phyloP scores from a whole-genome alignment of 2,797 vertebrate genomes.

The Chelmon rostratus region DNA sequence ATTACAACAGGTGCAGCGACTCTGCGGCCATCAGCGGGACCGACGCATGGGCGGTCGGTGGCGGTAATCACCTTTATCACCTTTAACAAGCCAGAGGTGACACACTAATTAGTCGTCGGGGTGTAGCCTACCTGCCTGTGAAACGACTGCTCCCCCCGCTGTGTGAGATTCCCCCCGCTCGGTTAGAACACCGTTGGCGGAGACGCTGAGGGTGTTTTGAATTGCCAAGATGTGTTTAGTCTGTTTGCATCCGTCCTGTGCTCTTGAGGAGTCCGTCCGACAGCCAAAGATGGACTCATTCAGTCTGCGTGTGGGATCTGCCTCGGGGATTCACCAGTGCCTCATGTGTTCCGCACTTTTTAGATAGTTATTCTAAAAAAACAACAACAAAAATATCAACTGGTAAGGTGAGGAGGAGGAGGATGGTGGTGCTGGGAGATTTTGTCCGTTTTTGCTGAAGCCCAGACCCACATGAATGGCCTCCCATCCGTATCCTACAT shows the following conservation, averaged over 20 bases:
- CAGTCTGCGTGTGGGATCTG: conserved; percentile 69
- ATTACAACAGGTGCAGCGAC: conserved; percentile 80
- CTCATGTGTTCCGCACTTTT: conserved; percentile 71
- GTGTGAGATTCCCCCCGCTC: conserved; percentile 61
- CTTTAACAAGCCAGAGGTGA: conserved; percentile 50
- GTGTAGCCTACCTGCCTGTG: conserved; percentile 67
- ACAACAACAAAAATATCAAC: too few relatives aligned
- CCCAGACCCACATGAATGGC: conserved; percentile 59
- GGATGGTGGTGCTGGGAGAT: conserved; percentile 28
- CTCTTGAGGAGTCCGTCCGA: conserved; percentile 69
- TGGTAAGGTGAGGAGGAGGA: conserved; percentile 61
- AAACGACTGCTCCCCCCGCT: conserved; percentile 48
- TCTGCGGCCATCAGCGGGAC: conserved; percentile 50
- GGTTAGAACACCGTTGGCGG: conserved; percentile 53
- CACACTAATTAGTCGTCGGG: conserved; percentile 20
- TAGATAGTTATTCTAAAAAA: conserved; percentile 44
- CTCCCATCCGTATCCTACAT: conserved; percentile 63
- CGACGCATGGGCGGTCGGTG: conserved; percentile 50
- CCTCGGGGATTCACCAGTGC: conserved; percentile 56
- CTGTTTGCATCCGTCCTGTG: conserved; percentile 69
- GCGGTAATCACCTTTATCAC: conserved; percentile 62
- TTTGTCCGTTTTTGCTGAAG: conserved; percentile 54
- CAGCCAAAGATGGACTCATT: conserved; percentile 74
- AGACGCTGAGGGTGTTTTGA: conserved; percentile 60
- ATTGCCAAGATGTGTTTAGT: conserved; percentile 65